Percentiles rank a stretch among this genome's conserved stretches.
Evolutionary conservation across 2,113 vertebrate species (phyloP).

Genomic region (Takifugu bimaculatus): DNA sequence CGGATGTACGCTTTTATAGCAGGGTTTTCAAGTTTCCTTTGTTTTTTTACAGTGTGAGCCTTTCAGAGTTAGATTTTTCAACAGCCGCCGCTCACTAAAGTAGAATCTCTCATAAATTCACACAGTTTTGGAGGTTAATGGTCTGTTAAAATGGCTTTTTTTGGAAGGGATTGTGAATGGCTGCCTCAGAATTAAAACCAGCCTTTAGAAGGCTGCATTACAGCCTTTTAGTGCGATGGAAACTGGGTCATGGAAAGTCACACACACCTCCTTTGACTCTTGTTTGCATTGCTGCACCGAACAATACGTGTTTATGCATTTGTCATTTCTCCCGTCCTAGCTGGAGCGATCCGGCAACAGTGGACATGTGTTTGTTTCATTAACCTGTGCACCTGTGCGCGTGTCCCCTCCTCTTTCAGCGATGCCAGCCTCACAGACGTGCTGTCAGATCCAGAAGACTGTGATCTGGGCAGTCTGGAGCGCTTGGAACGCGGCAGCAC

Average conservation of each 20-base stretch:
- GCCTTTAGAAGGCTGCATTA: slow-evolving; percentile 13
- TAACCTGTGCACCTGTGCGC: slow-evolving; percentile 34
- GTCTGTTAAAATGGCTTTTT: slow-evolving; percentile 32
- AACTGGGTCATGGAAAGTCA: slow-evolving; percentile 28
- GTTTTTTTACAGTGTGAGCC: neutral
- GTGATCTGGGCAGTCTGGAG: slow-evolving; percentile 87
- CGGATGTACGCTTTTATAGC: slow-evolving; percentile 25
- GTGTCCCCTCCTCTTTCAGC: slow-evolving; percentile 59
- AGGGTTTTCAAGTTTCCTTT: slow-evolving; percentile 16
- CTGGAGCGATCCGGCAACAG: slow-evolving; percentile 13
- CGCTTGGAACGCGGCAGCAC: slow-evolving; percentile 83
- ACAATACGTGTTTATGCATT: slow-evolving; percentile 29
- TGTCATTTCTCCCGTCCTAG: slow-evolving; percentile 17
- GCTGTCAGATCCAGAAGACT: slow-evolving; percentile 88
- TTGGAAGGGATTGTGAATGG: slow-evolving; percentile 18
- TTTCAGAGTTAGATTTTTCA: slow-evolving; percentile 2
- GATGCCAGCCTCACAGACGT: slow-evolving; percentile 88
- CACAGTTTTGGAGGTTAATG: slow-evolving; percentile 14
- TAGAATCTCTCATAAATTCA: slow-evolving; percentile 22
- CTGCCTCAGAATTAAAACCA: slow-evolving; percentile 19
- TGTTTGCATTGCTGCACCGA: slow-evolving; percentile 5
- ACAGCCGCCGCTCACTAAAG: neutral
- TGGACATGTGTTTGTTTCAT: slow-evolving; percentile 40
- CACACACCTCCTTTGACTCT: slow-evolving; percentile 29
- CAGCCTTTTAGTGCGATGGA: slow-evolving; percentile 26